Percentiles rank a stretch among this genome's conserved stretches.
Evolutionary conservation across 2,797 vertebrate genomes (phyloP).

Genomic region (Gambusia yucatana): DNA sequence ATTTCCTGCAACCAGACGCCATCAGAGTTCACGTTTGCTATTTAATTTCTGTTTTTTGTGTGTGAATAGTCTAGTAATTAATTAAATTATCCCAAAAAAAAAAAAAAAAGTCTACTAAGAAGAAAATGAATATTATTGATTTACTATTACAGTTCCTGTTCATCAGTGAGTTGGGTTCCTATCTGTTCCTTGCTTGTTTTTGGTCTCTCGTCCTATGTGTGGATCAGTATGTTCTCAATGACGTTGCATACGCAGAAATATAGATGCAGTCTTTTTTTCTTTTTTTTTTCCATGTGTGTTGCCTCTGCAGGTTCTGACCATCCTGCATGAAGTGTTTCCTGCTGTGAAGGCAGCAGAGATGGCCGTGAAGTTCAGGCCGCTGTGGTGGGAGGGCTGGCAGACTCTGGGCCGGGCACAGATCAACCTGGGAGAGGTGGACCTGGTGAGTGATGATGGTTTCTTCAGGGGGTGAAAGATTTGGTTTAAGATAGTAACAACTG

Average conservation of each 20-base stretch:
- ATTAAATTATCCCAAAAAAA: background rate
- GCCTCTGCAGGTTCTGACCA: conserved; percentile 86
- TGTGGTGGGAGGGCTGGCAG: conserved; percentile 95
- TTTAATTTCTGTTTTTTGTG: background rate
- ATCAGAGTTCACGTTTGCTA: background rate
- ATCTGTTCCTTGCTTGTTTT: background rate
- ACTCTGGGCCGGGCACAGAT: conserved; percentile 95
- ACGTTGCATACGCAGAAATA: background rate
- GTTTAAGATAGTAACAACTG: background rate
- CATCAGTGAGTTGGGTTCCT: too few species aligned
- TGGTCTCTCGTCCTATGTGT: background rate
- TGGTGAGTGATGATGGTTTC: conserved; percentile 82
- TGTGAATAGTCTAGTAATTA: background rate
- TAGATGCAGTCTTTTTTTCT: background rate
- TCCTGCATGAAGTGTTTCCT: conserved; percentile 92
- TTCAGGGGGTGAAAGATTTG: background rate
- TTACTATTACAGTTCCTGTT: background rate
- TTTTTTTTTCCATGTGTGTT: background rate
- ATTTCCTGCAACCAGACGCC: background rate
- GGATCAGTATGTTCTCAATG: background rate
- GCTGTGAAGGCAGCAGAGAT: conserved; percentile 94
- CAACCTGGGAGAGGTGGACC: conserved; percentile 91
- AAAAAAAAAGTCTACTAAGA: background rate
- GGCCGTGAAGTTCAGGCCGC: conserved; percentile 88
- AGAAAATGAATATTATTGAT: background rate